Conservation (phyloP, 2,797 vertebrate genomes). For the Chaetophractus vellerosus region DNA sequence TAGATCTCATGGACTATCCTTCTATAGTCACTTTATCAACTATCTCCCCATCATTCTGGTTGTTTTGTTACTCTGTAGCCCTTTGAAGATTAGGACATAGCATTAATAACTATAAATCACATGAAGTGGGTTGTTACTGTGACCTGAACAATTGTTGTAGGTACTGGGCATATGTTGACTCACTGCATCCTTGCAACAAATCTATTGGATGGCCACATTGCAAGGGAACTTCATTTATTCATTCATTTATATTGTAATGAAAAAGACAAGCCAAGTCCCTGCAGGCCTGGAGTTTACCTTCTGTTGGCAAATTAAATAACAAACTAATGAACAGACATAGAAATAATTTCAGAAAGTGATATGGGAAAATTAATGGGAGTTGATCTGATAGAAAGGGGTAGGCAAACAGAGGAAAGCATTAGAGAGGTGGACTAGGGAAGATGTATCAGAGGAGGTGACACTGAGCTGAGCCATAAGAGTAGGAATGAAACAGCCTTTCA, state of each 20-base stretch:
- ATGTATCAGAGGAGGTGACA: not conserved
- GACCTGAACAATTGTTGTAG: not conserved
- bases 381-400: not conserved
- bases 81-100: constrained; percentile 13
- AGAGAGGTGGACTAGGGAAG: not conserved
- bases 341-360: not conserved
- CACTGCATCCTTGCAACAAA: not conserved
- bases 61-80: not conserved
- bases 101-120: not conserved
- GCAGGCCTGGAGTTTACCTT: constrained; percentile 4
- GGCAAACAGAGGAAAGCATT: not conserved
- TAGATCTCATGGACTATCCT: not conserved
- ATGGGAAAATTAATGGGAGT: not conserved
- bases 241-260: not conserved
- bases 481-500: not conserved
- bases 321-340: too few species aligned
- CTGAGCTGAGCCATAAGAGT: not conserved
- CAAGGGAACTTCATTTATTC: not conserved
- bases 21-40: not conserved
- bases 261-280: not conserved
- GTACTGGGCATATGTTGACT: not conserved
- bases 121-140: not conserved
- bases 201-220: not conserved
- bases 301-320: not conserved
- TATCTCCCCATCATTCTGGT: not conserved